Conservation (phyloP, 2,888 invertebrate species). For the Agonopterix alstromeriana region DNA sequence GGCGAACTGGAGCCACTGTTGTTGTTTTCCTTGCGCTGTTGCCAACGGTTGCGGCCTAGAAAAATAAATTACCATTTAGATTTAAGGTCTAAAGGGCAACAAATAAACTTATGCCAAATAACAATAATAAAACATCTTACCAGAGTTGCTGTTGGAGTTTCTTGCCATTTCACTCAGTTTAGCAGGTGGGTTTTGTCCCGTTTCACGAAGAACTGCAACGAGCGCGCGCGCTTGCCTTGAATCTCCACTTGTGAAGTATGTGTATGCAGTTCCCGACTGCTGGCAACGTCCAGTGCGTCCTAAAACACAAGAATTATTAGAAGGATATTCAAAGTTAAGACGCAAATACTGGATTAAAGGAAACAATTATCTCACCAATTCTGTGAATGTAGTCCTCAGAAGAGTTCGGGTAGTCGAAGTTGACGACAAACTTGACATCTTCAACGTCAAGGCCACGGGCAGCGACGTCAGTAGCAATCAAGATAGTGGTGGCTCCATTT, state of each 20-base stretch:
- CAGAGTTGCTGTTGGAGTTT: slow-evolving; percentile 68
- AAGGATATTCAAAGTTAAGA: background rate
- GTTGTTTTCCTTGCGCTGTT: slow-evolving; percentile 76
- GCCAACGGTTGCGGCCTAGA: slow-evolving; percentile 78
- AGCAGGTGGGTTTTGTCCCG: slow-evolving; percentile 90
- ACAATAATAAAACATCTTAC: slow-evolving; percentile 21
- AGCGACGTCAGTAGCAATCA: slow-evolving; percentile 97
- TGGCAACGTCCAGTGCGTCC: slow-evolving; percentile 94
- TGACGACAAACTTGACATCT: slow-evolving; percentile 98
- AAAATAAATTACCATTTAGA: background rate
- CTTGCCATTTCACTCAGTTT: slow-evolving; percentile 86
- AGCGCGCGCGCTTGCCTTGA: slow-evolving; percentile 94
- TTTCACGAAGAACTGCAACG: slow-evolving; percentile 93
- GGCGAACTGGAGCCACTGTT: slow-evolving; percentile 69
- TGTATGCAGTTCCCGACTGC: slow-evolving; percentile 96
- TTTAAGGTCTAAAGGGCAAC: too few relatives aligned
- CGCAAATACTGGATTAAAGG: background rate
- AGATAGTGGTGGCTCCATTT: slow-evolving; percentile 89
- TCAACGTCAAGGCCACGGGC: slow-evolving; percentile 93
- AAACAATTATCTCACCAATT: slow-evolving; percentile 78
- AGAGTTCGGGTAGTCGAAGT: slow-evolving; percentile 97
- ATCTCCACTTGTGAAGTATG: slow-evolving; percentile 96
- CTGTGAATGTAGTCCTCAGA: slow-evolving; percentile 99
- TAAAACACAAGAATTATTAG: slow-evolving; percentile 12
- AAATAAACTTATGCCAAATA: too few relatives aligned